Conservation (phyloP, 2,797 vertebrate species). For the Takifugu rubripes region DNA sequence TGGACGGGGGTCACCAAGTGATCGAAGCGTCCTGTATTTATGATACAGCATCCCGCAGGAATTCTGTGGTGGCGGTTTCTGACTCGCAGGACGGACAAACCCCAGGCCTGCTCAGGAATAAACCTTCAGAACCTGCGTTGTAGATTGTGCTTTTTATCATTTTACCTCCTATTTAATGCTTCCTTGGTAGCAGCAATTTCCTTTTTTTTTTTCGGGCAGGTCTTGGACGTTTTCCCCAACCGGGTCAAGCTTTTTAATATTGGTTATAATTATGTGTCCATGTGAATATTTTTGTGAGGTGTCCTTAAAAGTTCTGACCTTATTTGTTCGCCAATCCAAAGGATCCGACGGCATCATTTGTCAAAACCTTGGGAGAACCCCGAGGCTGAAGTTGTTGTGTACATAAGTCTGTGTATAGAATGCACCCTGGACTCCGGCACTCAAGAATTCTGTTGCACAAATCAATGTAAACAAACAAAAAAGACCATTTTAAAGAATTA, state of each 20-base stretch:
- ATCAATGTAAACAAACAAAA: slow-evolving; percentile 39
- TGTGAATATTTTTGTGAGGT: slow-evolving; percentile 52
- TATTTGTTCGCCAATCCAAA: slow-evolving; percentile 66
- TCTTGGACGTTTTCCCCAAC: slow-evolving; percentile 42
- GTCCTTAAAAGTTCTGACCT: slow-evolving; percentile 64
- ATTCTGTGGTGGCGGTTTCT: slow-evolving; percentile 21
- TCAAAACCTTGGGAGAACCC: slow-evolving; percentile 43
- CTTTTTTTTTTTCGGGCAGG: slow-evolving; percentile 47
- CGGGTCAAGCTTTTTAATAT: slow-evolving; percentile 38
- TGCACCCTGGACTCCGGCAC: slow-evolving; percentile 50
- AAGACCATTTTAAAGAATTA: slow-evolving; percentile 15
- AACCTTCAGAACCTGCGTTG: slow-evolving; percentile 40
- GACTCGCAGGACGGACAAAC: slow-evolving; percentile 25
- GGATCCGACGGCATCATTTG: slow-evolving; percentile 46
- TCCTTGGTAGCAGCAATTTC: slow-evolving; percentile 47
- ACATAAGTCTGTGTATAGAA: slow-evolving; percentile 71
- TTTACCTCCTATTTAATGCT: slow-evolving; percentile 68
- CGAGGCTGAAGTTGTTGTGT: slow-evolving; percentile 54
- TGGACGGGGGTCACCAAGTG: slow-evolving; percentile 34
- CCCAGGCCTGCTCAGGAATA: slow-evolving; percentile 38
- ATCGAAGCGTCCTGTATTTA: slow-evolving; percentile 41
- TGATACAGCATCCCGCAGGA: slow-evolving; percentile 24
- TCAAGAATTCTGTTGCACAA: slow-evolving; percentile 44
- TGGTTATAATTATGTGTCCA: slow-evolving; percentile 29
- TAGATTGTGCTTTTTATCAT: slow-evolving; percentile 63